Conservation (phyloP, 2,797 vertebrate genomes). For the Lophotriccus pileatus region DNA sequence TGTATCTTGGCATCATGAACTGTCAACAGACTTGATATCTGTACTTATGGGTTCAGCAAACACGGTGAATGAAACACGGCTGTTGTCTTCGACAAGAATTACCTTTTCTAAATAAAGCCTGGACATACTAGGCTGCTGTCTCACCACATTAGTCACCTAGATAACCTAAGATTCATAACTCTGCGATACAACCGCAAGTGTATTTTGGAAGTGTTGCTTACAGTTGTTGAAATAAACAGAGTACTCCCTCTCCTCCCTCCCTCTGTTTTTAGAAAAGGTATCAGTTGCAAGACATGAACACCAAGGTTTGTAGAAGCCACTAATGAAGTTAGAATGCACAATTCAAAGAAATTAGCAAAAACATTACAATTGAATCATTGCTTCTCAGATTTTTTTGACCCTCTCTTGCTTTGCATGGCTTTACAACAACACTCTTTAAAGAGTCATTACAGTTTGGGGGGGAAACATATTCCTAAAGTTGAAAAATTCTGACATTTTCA, state of each 20-base stretch:
- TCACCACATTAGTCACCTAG: slow-evolving; percentile 40
- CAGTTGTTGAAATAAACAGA: slow-evolving; percentile 28
- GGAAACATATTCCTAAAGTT: background rate
- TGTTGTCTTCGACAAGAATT: background rate
- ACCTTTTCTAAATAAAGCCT: slow-evolving; percentile 56
- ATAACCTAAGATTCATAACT: slow-evolving; percentile 51
- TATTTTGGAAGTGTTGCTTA: slow-evolving; percentile 51
- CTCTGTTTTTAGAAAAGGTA: slow-evolving; percentile 40
- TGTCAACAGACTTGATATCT: background rate
- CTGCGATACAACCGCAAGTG: background rate
- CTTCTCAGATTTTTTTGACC: background rate
- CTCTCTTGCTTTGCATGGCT: background rate
- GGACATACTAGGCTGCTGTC: background rate
- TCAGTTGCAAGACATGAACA: slow-evolving; percentile 16
- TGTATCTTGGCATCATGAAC: background rate
- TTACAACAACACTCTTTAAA: background rate
- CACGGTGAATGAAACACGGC: background rate
- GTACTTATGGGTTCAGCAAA: background rate
- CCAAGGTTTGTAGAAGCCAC: background rate
- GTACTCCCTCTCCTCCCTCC: background rate
- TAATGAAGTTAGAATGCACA: background rate
- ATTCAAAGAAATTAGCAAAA: background rate
- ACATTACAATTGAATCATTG: background rate
- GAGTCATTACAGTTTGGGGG: background rate
- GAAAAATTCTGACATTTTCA: background rate